Conservation (phyloP, 2,797 vertebrate genomes). For the Hylomyscus alleni region DNA sequence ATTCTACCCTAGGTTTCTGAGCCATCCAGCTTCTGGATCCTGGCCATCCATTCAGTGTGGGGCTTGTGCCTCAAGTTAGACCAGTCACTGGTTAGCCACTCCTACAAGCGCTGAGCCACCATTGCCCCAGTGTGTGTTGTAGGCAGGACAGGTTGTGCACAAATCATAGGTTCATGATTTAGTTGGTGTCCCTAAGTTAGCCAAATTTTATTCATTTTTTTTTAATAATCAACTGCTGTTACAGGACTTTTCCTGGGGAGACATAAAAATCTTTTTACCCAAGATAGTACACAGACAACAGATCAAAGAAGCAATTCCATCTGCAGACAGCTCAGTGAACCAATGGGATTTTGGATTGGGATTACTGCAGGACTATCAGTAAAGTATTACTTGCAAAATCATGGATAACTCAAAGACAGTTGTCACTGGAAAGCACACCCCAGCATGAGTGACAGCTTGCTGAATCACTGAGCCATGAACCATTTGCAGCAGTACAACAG, state of each 20-base stretch:
- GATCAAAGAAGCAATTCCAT: background rate
- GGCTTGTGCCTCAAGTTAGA: background rate
- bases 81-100: background rate
- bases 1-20: background rate
- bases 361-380: background rate
- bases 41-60: background rate
- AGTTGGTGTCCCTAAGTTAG: background rate
- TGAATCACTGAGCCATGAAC: background rate
- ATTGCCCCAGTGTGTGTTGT: background rate
- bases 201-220: slow-evolving; percentile 13
- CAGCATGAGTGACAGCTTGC: background rate
- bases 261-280: background rate
- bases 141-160: background rate
- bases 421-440: background rate
- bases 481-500: background rate
- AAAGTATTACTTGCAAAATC: background rate
- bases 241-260: background rate
- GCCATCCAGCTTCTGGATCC: background rate
- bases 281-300: background rate
- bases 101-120: background rate
- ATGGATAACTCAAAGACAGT: background rate
- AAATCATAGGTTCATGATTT: background rate
- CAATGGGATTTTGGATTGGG: background rate
- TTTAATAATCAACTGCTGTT: slow-evolving; percentile 15
- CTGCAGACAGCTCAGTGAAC: background rate